Conservation (phyloP, 64 coral and sea anemone genomes). For the Stylophora pistillata region DNA sequence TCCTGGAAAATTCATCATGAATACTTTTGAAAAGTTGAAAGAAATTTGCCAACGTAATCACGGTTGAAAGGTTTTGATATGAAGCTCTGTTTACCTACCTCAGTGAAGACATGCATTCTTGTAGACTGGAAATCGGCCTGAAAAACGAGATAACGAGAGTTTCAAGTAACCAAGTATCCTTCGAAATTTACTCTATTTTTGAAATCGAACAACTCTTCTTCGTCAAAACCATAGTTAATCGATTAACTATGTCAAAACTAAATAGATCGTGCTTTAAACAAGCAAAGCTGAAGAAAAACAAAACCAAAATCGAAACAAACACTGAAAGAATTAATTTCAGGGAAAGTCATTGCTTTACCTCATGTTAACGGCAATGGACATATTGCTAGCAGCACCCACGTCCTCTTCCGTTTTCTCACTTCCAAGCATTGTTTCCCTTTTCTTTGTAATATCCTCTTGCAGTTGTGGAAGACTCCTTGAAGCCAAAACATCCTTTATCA, state of each 20-base stretch:
- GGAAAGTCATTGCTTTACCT: not conserved
- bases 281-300: too few relatives aligned
- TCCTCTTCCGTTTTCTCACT: not conserved
- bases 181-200: too few relatives aligned
- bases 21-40: too few relatives aligned
- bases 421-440: constrained; percentile 7
- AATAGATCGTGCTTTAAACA: too few relatives aligned
- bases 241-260: too few relatives aligned
- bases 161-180: not conserved
- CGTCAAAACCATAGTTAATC: too few relatives aligned
- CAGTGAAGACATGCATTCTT: constrained; percentile 58
- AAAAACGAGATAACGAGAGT: not conserved
- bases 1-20: too few relatives aligned
- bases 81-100: constrained; percentile 17
- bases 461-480: constrained; percentile 50
- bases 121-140: constrained; percentile 33
- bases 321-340: not conserved
- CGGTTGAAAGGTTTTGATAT: not conserved
- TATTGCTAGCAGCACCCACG: not conserved
- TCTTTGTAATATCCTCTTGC: constrained; percentile 42
- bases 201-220: too few relatives aligned
- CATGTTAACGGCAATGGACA: not conserved
- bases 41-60: too few relatives aligned
- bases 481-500: constrained; percentile 51
- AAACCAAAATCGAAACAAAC: not conserved